Conservation (phyloP, 2,888 invertebrate species). For the Nysson spinosus region DNA sequence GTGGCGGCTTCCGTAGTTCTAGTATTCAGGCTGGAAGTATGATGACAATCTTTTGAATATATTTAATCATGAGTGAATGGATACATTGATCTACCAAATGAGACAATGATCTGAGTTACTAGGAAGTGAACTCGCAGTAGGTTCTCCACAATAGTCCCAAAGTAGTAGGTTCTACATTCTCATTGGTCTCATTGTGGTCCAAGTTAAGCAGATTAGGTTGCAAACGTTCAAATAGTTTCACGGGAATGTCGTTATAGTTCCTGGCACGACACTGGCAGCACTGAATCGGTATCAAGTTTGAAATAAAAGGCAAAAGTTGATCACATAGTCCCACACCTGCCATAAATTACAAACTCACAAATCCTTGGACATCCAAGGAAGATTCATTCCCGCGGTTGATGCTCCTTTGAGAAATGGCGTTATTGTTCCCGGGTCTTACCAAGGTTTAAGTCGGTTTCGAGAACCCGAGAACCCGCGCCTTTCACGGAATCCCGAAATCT, state of each 20-base stretch:
- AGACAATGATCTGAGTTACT: too few species aligned
- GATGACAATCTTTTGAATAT: too few species aligned
- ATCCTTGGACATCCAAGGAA: conserved; percentile 29
- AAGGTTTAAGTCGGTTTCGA: conserved; percentile 30
- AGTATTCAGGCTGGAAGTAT: too few species aligned
- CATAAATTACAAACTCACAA: conserved; percentile 10
- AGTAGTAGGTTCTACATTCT: too few species aligned
- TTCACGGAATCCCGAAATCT: conserved; percentile 24
- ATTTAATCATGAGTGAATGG: too few species aligned
- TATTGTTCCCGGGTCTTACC: conserved; percentile 32
- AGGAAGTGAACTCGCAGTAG: too few species aligned
- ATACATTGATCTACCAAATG: too few species aligned
- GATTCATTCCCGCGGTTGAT: conserved; percentile 25
- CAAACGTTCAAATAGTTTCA: conserved; percentile 5
- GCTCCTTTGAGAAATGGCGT: conserved; percentile 26
- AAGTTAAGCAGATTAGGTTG: not conserved
- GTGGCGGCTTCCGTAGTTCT: too few species aligned
- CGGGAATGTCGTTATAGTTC: conserved; percentile 23
- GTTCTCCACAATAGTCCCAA: too few species aligned
- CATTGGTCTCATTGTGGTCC: not conserved
- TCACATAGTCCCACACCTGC: too few species aligned
- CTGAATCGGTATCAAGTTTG: not conserved
- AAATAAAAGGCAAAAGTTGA: not conserved
- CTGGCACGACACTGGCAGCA: not conserved
- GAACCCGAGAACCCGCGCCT: conserved; percentile 6